These are phyloP conservation scores for Pachypanchax playfairii DNA, from an alignment of 2,113 vertebrate genomes.

Conservation along the genomic window DNA sequence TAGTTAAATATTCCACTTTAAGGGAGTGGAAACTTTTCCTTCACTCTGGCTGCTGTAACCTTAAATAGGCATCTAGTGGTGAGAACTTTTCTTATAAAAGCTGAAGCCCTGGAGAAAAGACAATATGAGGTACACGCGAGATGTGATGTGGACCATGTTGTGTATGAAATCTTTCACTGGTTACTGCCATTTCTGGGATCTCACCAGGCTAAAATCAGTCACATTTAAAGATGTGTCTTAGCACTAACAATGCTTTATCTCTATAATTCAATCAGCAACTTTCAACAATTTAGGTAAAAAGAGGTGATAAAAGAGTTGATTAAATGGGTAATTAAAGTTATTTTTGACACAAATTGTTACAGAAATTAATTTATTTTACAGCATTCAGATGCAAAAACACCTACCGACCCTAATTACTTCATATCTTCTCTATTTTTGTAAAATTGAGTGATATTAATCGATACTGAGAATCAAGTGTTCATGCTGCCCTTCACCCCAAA, in stretches of 20 bases:
- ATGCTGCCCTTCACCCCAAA: conserved; percentile 47
- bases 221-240: conserved; percentile 54
- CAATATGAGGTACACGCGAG: conserved; percentile 45
- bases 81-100: conserved; percentile 64
- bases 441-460: conserved; percentile 54
- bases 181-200: conserved; percentile 50
- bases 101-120: conserved; percentile 51
- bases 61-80: conserved; percentile 59
- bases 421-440: conserved; percentile 27
- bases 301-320: conserved; percentile 22
- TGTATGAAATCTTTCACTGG: conserved; percentile 49
- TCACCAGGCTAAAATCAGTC: conserved; percentile 32
- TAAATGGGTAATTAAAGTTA: too few species aligned
- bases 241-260: conserved; percentile 11
- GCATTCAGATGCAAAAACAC: neutral
- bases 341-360: conserved; percentile 2
- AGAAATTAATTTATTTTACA: neutral
- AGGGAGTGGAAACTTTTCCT: conserved; percentile 59
- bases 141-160: conserved; percentile 50
- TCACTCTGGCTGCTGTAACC: conserved; percentile 39
- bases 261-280: conserved; percentile 30
- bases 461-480: conserved; percentile 68
- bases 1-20: conserved; percentile 62
- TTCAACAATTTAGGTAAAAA: conserved; percentile 27
- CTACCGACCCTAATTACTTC: conserved; percentile 35